These are phyloP conservation scores for Eilema sororculum DNA, from an alignment of 2,888 invertebrate species.

Conservation along the genomic window DNA sequence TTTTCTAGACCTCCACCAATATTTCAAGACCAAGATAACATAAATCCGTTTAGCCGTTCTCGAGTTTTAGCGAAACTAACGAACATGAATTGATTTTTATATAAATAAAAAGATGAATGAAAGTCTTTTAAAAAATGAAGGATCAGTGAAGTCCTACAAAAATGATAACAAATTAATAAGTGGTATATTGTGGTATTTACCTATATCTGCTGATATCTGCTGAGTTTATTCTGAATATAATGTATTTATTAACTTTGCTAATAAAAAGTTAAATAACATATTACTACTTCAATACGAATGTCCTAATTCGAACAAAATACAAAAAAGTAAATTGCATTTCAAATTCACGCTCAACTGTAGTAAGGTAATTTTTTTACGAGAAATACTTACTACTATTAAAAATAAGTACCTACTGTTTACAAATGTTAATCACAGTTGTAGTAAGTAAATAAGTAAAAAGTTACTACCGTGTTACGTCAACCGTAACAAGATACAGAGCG, in stretches of 20 bases:
- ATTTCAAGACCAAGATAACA: no score
- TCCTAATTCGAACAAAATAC: neutral
- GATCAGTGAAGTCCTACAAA: no score
- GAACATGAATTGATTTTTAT: no score
- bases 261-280: neutral
- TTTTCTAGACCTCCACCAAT: no score
- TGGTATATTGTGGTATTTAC: no score
- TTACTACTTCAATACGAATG: neutral
- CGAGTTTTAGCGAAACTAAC: no score
- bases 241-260: no score
- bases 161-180: no score
- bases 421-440: neutral
- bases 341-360: neutral
- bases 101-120: no score
- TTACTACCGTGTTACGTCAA: conserved; percentile 4
- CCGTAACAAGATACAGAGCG: neutral
- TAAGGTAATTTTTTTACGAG: neutral
- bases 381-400: neutral
- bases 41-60: no score
- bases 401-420: neutral
- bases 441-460: neutral
- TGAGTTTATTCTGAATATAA: neutral
- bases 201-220: no score
- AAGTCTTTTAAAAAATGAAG: no score
- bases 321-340: neutral